A percentile compares a stretch with the other conserved stretches of the same genome.
Evolutionary conservation across 64 coral and sea anemone genomes (phyloP).

Genomic region (Platygyra sinensis): DNA sequence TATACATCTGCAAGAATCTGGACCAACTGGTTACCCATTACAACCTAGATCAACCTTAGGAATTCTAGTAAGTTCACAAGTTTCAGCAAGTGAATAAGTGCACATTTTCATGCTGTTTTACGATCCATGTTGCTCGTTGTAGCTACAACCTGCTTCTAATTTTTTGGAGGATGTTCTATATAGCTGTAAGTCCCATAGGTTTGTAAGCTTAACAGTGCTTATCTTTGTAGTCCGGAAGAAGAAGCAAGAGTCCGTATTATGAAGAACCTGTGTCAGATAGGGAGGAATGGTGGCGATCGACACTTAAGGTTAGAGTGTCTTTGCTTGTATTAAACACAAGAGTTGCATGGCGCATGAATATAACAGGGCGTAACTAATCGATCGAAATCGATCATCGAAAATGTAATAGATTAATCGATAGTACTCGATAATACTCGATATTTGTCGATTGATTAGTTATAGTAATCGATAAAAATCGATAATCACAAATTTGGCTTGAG

Average conservation of each 20-base stretch:
- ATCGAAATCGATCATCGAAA: too few relatives aligned
- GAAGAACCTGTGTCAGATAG: conserved; percentile 91
- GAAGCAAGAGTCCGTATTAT: conserved; percentile 87
- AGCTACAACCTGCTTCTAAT: background rate
- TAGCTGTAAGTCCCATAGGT: too few relatives aligned
- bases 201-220: background rate
- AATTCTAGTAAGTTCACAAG: background rate
- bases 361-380: too few relatives aligned
- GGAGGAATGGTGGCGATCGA: conserved; percentile 96
- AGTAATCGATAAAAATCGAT: too few relatives aligned
- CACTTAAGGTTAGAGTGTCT: conserved; percentile 68
- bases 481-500: too few relatives aligned
- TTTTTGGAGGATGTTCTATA: background rate
- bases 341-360: background rate
- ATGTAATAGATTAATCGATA: too few relatives aligned
- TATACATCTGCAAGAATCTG: conserved; percentile 1
- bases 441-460: too few relatives aligned
- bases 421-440: too few relatives aligned
- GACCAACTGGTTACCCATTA: background rate
- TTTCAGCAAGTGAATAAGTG: background rate
- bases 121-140: background rate
- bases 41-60: conserved; percentile 11
- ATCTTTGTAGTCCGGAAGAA: conserved; percentile 65
- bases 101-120: background rate
- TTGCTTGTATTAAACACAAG: background rate